Evolutionary conservation across 2,113 vertebrate species (phyloP), one percentile per base, ranked within the genome.

Genomic region (Bagarius yarrelli): DNA sequence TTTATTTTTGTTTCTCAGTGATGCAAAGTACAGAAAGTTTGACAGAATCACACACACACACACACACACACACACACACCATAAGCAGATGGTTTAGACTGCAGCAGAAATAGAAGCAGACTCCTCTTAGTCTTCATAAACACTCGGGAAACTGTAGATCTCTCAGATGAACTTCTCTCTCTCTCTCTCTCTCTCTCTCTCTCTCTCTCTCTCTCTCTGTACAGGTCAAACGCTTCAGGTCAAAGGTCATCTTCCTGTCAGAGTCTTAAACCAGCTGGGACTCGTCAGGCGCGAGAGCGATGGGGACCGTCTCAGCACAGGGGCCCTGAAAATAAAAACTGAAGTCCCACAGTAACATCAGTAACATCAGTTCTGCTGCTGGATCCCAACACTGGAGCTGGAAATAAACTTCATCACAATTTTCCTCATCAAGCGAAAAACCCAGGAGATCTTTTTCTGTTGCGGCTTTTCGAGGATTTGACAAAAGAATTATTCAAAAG

Each of bases 251-350:
- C 44, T 55, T 72, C 57, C 30, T 73, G 83, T 9, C 2, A n/a
- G 40, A 21, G 67, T 81, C 14, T 87, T 86, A 90, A 83, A 91
- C 88, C 61, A 89, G 88, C 90, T 97, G 95, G 0, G 91, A 93
- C 85, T 95, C 89, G 44, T 47, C 5, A 47, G 79, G 92, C 2
- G 93, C 94, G 57, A 99, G 92, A 44, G 96, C 97, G 81, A 88
- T 89, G 2, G 96, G 97, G 84, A 99, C 87, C 0, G 95, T 98
- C 0, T 84, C 94, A 32, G 95, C 97, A 89, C 97, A 98, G 2
- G 93, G 95, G 23, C 98, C 97, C 63, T 91, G 88, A 88, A 99
- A 98, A 88, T 98, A 95, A 82, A 96, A 96, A 90, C 98, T 99
- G 91, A 23, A 89, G 82, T 0, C 5, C 40, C 44, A n/a, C 2